Percentiles rank a stretch among this genome's conserved stretches.
Conservation (phyloP, 2,888 invertebrate genomes). For the Romanomermis culicivorax region DNA sequence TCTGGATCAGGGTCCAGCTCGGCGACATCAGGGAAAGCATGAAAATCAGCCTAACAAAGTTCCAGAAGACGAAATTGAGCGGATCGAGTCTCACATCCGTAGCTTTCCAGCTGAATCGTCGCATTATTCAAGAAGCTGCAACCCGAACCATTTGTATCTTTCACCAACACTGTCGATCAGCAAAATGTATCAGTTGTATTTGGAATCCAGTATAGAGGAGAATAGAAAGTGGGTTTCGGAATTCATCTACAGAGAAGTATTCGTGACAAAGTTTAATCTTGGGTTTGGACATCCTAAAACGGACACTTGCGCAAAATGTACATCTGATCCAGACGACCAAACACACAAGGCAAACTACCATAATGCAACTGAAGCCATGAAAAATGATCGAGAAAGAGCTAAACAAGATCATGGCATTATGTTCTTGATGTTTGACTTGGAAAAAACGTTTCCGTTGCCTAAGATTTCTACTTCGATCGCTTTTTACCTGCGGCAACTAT, state of each 20-base stretch:
- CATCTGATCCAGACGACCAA: background rate
- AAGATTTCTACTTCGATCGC: background rate
- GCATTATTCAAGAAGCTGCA: background rate
- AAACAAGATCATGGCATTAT: background rate
- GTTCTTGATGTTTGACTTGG: background rate
- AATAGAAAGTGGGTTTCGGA: background rate
- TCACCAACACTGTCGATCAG: background rate
- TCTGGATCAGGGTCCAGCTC: background rate
- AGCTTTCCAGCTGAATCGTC: background rate
- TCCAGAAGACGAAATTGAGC: background rate
- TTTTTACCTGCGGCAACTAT: background rate
- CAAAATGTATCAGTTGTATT: background rate
- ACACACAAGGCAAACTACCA: background rate
- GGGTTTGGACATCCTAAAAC: too few species aligned
- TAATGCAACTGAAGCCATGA: background rate
- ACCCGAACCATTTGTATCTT: background rate
- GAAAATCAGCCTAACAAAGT: background rate
- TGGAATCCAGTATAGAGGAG: background rate
- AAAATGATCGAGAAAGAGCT: background rate
- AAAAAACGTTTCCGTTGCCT: background rate
- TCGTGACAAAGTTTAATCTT: background rate
- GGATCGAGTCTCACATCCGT: background rate
- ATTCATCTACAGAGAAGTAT: too few species aligned
- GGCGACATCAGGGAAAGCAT: background rate
- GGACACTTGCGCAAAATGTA: background rate